A percentile compares a stretch with the other conserved stretches of the same genome.
These are phyloP conservation scores for Mormyrus lacerda DNA, from an alignment of 2,113 vertebrate species.

Conservation along the genomic window DNA sequence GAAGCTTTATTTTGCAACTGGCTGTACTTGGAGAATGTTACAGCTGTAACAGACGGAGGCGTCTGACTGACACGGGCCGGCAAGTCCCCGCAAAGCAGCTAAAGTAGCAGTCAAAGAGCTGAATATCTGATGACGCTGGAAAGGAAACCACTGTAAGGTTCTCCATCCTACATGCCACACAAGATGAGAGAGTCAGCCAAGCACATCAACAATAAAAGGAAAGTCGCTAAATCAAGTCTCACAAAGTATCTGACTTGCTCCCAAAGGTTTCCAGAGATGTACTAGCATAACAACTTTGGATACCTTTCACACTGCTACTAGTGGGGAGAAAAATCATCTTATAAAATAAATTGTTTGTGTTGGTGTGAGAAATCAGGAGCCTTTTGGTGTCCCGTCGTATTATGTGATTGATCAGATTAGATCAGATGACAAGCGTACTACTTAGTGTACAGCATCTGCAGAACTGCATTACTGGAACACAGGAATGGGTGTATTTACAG, in stretches of 20 bases:
- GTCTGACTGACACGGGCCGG: background rate
- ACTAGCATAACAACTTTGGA: background rate
- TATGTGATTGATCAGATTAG: background rate
- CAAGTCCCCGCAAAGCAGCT: background rate
- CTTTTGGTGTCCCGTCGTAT: background rate
- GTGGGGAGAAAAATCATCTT: background rate
- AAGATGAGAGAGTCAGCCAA: background rate
- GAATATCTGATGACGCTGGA: background rate
- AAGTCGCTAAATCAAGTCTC: background rate
- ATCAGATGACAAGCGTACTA: background rate
- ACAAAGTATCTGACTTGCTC: background rate
- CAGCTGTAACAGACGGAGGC: background rate
- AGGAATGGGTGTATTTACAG: background rate
- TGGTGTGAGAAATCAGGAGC: background rate
- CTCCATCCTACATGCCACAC: background rate
- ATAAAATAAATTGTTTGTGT: background rate
- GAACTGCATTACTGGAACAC: background rate
- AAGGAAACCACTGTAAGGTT: background rate
- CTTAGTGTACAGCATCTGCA: background rate
- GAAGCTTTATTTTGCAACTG: background rate
- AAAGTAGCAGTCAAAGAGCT: background rate
- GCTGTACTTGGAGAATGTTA: background rate
- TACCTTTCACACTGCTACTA: background rate
- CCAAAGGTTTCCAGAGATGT: background rate
- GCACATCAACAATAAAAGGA: background rate